Conservation (phyloP, 2,113 vertebrate species). For the Actenoides lindsayi region DNA sequence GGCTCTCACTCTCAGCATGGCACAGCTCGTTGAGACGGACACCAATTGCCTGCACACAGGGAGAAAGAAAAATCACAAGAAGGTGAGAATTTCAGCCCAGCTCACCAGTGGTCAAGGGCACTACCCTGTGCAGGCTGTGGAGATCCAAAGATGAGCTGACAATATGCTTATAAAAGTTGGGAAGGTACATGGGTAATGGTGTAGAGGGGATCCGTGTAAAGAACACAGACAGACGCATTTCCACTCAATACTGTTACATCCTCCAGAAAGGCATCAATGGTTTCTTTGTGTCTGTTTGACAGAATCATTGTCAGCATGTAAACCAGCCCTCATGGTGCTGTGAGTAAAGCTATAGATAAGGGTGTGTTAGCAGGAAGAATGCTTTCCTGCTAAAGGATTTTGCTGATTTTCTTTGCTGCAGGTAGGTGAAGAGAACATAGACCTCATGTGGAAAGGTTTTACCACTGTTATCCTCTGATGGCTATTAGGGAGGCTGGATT, state of each 20-base stretch:
- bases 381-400: not conserved
- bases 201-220: not conserved
- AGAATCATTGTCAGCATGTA: not conserved
- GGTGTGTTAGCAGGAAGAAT: not conserved
- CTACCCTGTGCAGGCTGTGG: not conserved
- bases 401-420: not conserved
- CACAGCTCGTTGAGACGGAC: conserved; percentile 93
- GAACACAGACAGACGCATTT: not conserved
- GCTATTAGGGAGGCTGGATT: not conserved
- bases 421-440: not conserved
- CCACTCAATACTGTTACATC: not conserved
- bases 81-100: not conserved
- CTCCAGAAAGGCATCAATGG: not conserved
- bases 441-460: not conserved
- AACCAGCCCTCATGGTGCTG: not conserved
- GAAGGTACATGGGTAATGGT: not conserved
- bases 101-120: not conserved
- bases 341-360: not conserved
- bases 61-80: not conserved
- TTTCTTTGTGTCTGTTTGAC: not conserved
- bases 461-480: not conserved
- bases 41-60: conserved; percentile 86
- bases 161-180: not conserved
- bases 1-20: conserved; percentile 94
- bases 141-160: not conserved